A percentile compares a stretch with the other conserved stretches of the same genome.
Conservation (phyloP, 2,797 vertebrate species). For the Pelobates cultripes region DNA sequence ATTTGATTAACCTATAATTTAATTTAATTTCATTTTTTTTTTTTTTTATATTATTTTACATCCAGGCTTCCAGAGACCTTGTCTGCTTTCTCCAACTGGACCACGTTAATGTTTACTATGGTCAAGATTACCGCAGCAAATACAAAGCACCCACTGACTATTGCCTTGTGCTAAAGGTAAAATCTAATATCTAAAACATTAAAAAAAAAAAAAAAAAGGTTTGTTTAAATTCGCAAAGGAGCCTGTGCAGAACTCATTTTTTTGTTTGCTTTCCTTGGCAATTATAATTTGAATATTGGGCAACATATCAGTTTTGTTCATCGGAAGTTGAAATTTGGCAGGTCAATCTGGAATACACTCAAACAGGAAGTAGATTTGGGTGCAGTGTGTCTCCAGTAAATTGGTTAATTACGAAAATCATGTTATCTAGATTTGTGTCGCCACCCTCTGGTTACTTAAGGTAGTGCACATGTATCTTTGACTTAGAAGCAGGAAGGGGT, state of each 20-base stretch:
- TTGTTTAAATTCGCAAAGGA: not conserved
- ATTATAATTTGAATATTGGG: not conserved
- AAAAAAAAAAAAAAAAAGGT: not conserved
- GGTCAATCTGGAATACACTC: not conserved
- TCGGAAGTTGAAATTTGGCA: not conserved
- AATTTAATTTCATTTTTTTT: not conserved
- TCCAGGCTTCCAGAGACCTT: constrained; percentile 91
- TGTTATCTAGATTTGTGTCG: not conserved
- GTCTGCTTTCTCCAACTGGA: constrained; percentile 96
- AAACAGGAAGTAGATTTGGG: not conserved
- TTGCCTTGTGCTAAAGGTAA: constrained; percentile 93
- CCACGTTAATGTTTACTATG: constrained; percentile 94
- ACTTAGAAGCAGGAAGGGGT: no score
- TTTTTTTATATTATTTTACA: constrained; percentile 32
- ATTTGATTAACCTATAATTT: no score
- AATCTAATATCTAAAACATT: not conserved
- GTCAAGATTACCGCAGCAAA: constrained; percentile 96
- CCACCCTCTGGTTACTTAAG: constrained; percentile 16
- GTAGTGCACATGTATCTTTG: no score
- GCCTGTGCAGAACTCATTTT: not conserved
- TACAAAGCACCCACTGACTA: constrained; percentile 98
- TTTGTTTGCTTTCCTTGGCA: not conserved
- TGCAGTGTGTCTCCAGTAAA: no score
- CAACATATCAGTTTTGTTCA: not conserved
- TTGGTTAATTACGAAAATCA: no score